These are phyloP conservation scores for Pseudorectes ferrugineus DNA, from an alignment of 2,113 vertebrate species.

Conservation along the genomic window DNA sequence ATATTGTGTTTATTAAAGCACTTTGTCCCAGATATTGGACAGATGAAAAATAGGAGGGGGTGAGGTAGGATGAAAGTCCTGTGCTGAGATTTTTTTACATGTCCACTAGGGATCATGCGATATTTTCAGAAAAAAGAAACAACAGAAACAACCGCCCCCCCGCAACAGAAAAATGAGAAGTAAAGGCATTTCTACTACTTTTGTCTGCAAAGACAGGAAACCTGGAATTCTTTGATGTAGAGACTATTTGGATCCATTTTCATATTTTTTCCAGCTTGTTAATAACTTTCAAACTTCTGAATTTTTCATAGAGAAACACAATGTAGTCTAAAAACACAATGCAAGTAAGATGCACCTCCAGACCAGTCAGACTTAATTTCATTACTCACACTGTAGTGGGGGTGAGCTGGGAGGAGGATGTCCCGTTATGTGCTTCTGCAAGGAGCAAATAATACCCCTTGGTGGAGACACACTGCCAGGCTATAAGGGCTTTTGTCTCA, in stretches of 20 bases:
- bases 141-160: background rate
- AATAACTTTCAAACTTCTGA: background rate
- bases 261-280: background rate
- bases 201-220: background rate
- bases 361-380: background rate
- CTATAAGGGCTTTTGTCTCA: background rate
- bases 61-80: background rate
- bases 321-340: background rate
- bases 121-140: background rate
- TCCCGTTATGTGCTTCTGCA: background rate
- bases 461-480: background rate
- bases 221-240: background rate
- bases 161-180: background rate
- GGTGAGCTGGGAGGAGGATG: background rate
- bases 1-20: background rate
- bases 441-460: background rate
- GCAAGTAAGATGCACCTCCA: background rate
- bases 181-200: background rate
- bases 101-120: background rate
- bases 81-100: background rate
- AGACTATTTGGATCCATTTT: background rate
- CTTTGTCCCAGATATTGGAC: background rate
- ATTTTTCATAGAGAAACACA: background rate
- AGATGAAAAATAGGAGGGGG: background rate
- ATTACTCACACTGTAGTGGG: background rate